Percentiles rank a stretch among this genome's conserved stretches.
phyloP scores from a whole-genome alignment of 1,140 invertebrate species.

The Lasioglossum albipes region DNA sequence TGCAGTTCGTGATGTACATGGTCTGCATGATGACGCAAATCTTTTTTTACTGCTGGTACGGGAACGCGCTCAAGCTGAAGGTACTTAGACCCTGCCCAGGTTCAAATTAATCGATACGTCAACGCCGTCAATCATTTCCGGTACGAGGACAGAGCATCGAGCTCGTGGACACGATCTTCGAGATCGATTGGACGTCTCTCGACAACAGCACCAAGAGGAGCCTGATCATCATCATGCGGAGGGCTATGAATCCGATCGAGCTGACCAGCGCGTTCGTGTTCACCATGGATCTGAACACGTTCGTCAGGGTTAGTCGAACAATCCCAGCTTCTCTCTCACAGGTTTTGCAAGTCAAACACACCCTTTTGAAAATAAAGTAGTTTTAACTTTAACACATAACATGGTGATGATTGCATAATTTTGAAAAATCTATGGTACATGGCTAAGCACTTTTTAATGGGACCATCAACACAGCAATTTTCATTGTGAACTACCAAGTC shows the following conservation, averaged over 20 bases:
- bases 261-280: slow-evolving; percentile 35
- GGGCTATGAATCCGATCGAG: slow-evolving; percentile 43
- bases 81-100: slow-evolving; percentile 1
- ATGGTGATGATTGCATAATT: too few relatives aligned
- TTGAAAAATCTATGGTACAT: too few relatives aligned
- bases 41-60: slow-evolving; percentile 81
- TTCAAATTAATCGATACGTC: background rate
- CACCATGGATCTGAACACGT: slow-evolving; percentile 43
- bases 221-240: slow-evolving; percentile 43
- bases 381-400: too few relatives aligned
- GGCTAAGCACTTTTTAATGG: too few relatives aligned
- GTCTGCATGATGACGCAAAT: slow-evolving; percentile 67
- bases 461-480: too few relatives aligned
- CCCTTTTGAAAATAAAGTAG: too few relatives aligned
- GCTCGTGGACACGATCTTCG: slow-evolving; percentile 28
- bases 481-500: too few relatives aligned
- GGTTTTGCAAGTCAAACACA: too few relatives aligned
- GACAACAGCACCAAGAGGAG: background rate
- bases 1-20: slow-evolving; percentile 50
- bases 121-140: background rate
- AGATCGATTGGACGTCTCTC: slow-evolving; percentile 31
- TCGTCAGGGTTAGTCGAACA: slow-evolving; percentile 37
- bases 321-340: background rate
- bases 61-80: slow-evolving; percentile 77
- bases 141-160: slow-evolving; percentile 34